Evolutionary conservation across 2,113 vertebrate species (phyloP).

Genomic region (Gnathonemus longibarbis): DNA sequence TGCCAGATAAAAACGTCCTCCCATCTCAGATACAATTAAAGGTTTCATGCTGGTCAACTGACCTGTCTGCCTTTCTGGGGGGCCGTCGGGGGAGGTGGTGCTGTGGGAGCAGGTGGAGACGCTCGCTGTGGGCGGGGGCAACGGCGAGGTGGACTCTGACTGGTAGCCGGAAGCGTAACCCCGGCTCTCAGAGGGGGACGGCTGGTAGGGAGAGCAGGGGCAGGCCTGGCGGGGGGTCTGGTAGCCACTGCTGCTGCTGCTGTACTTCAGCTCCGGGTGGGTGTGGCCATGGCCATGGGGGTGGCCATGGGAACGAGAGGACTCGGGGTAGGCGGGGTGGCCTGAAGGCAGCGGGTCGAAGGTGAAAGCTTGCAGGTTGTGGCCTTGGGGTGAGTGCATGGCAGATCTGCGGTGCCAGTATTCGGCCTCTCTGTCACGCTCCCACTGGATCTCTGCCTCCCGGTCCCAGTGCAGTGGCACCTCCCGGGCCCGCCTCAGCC

Average conservation of each 20-base stretch:
- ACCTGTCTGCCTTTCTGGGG: slow-evolving; percentile 32
- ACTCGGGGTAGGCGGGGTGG: slow-evolving; percentile 61
- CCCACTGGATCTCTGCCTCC: slow-evolving; percentile 64
- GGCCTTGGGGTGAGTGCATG: slow-evolving; percentile 45
- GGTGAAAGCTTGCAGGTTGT: slow-evolving; percentile 56
- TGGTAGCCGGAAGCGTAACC: slow-evolving; percentile 67
- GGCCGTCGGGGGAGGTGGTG: slow-evolving; percentile 31
- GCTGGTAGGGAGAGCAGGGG: slow-evolving; percentile 62
- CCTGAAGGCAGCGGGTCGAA: slow-evolving; percentile 64
- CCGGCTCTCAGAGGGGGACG: slow-evolving; percentile 64
- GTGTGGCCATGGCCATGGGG: slow-evolving; percentile 43
- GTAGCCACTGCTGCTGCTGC: slow-evolving; percentile 64
- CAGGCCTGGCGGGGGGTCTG: slow-evolving; percentile 60
- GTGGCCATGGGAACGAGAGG: slow-evolving; percentile 49
- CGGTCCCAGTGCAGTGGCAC: slow-evolving; percentile 64
- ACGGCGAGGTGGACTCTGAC: slow-evolving; percentile 64
- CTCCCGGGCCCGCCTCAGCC: slow-evolving; percentile 55
- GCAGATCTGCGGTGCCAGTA: slow-evolving; percentile 62
- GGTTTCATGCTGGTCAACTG: slow-evolving; percentile 9
- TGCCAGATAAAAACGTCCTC: slow-evolving; percentile 10
- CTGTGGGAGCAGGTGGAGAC: slow-evolving; percentile 43
- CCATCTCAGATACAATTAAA: not conserved
- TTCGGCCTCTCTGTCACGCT: slow-evolving; percentile 60
- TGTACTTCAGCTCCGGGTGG: slow-evolving; percentile 71
- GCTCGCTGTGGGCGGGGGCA: slow-evolving; percentile 49